A percentile compares a stretch with the other conserved stretches of the same genome.
Conservation (phyloP, 2,113 vertebrate genomes). For the Lanius ludovicianus region DNA sequence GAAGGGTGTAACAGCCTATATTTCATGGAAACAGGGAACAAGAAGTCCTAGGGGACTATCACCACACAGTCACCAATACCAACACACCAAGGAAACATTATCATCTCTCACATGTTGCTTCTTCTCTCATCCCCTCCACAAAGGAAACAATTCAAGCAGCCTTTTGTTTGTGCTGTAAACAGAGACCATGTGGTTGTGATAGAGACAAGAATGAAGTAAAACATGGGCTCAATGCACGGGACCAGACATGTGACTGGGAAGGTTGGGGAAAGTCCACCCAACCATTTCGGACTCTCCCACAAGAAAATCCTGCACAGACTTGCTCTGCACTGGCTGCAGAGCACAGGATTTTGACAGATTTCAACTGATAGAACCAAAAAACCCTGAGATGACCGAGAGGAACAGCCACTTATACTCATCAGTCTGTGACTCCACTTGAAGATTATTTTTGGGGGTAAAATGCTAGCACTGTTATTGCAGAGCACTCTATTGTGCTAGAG, state of each 20-base stretch:
- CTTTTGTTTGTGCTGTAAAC: neutral
- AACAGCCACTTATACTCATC: neutral
- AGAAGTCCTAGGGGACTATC: neutral
- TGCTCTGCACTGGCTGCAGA: neutral
- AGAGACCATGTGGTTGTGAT: neutral
- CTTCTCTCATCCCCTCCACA: neutral
- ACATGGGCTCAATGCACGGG: accelerated
- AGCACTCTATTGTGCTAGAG: neutral
- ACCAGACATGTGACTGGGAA: neutral
- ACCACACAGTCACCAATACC: neutral
- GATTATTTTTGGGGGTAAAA: neutral
- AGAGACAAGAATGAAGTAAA: neutral
- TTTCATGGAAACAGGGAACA: neutral
- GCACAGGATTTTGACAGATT: neutral
- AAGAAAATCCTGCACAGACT: neutral
- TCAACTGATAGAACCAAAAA: neutral
- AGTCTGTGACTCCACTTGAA: neutral
- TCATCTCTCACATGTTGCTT: neutral
- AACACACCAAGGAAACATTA: neutral
- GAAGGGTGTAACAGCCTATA: neutral
- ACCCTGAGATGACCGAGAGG: accelerated
- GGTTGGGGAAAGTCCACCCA: neutral
- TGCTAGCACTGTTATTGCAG: neutral
- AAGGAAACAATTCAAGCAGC: neutral
- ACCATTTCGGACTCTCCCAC: neutral